Evolutionary conservation across 2,113 vertebrate genomes (phyloP).

Genomic region (Hypocryptadius cinnamomeus): DNA sequence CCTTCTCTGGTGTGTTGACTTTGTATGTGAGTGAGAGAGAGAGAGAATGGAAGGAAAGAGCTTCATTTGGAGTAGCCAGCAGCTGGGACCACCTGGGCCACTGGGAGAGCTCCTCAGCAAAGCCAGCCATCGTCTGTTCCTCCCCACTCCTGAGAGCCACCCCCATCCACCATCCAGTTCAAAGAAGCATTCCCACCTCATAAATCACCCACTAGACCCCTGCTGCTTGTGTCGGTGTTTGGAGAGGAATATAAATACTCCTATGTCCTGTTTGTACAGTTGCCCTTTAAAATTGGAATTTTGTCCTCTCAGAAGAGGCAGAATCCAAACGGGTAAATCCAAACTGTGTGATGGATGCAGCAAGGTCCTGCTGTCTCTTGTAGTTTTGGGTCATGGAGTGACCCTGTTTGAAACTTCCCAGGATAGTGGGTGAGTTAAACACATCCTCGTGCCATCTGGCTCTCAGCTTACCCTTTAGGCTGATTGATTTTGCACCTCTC

Average conservation of each 20-base stretch:
- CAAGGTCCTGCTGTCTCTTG: not conserved
- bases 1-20: slow-evolving; percentile 18
- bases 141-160: not conserved
- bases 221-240: not conserved
- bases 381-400: not conserved
- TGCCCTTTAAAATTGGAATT: not conserved
- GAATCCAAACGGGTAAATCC: not conserved
- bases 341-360: not conserved
- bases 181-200: slow-evolving; percentile 9
- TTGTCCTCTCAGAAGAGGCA: not conserved
- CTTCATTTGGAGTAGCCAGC: not conserved
- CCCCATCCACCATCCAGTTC: not conserved
- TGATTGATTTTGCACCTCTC: not conserved
- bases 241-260: slow-evolving; percentile 43
- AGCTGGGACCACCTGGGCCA: slow-evolving; percentile 37
- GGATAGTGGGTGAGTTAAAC: not conserved
- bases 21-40: not conserved
- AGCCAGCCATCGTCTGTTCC: not conserved
- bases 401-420: not conserved
- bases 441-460: not conserved
- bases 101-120: not conserved
- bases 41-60: not conserved
- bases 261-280: not conserved
- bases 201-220: not conserved
- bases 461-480: not conserved